These are phyloP conservation scores for Lapara coniferarum DNA, from an alignment of 2,888 invertebrate genomes.

Conservation along the genomic window DNA sequence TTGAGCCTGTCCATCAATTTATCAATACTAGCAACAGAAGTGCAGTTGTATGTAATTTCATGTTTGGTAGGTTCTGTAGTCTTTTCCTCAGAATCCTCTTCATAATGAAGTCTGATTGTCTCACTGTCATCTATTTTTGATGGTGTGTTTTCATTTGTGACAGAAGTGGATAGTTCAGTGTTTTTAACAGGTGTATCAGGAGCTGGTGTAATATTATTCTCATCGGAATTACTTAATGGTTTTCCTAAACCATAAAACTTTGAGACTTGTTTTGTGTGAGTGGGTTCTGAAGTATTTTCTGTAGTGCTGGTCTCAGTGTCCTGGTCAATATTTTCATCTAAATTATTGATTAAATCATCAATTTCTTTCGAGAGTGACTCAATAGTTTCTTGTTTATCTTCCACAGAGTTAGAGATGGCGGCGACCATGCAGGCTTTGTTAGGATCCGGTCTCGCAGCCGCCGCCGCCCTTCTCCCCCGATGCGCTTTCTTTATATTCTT, in stretches of 20 bases:
- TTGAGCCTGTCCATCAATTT: conserved; percentile 80
- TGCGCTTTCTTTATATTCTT: conserved; percentile 79
- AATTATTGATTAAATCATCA: conserved; percentile 73
- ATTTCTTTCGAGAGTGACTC: conserved; percentile 77
- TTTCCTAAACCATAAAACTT: conserved; percentile 72
- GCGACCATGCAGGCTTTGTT: conserved; percentile 40
- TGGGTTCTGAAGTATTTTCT: conserved; percentile 46
- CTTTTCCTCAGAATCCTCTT: conserved; percentile 72
- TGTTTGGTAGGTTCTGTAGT: conserved; percentile 60
- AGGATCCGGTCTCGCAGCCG: conserved; percentile 49
- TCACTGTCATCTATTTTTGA: conserved; percentile 75
- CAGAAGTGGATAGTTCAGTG: conserved; percentile 53
- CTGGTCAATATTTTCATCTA: conserved; percentile 73
- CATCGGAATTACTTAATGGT: conserved; percentile 63
- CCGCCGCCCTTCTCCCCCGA: conserved; percentile 73
- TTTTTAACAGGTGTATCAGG: conserved; percentile 74
- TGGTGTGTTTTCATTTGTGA: conserved; percentile 66
- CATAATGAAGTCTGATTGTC: conserved; percentile 75
- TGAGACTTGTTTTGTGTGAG: conserved; percentile 63
- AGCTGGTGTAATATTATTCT: conserved; percentile 51
- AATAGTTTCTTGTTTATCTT: conserved; percentile 71
- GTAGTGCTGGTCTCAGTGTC: conserved; percentile 42
- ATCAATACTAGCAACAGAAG: conserved; percentile 74
- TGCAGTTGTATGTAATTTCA: conserved; percentile 69
- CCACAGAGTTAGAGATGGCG: conserved; percentile 53